Percentiles rank a stretch among this genome's conserved stretches.
These are phyloP conservation scores for Sminthopsis crassicaudata DNA, from an alignment of 2,113 vertebrate genomes.

Conservation along the genomic window DNA sequence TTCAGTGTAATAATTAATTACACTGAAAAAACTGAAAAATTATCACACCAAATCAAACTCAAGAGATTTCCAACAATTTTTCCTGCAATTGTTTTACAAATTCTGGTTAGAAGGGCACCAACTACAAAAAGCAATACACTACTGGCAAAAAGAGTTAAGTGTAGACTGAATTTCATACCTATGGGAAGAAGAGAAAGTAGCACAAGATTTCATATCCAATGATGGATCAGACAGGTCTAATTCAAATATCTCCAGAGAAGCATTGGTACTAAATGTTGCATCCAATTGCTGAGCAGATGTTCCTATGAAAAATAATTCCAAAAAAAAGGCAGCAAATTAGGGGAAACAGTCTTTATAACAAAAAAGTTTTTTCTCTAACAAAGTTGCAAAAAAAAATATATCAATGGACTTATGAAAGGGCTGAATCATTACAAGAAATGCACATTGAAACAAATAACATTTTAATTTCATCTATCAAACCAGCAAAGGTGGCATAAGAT, in stretches of 20 bases:
- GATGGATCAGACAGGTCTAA: slow-evolving; percentile 92
- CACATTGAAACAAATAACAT: background rate
- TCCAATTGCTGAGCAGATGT: slow-evolving; percentile 98
- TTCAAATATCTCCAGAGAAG: slow-evolving; percentile 96
- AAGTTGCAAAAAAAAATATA: background rate
- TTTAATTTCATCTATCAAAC: background rate
- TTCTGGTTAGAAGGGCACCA: background rate
- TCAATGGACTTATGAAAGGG: background rate
- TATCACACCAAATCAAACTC: background rate
- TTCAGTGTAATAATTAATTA: too few species aligned
- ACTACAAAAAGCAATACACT: slow-evolving; percentile 27
- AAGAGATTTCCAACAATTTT: background rate
- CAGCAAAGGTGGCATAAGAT: background rate
- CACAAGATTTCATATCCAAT: slow-evolving; percentile 95
- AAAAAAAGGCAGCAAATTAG: background rate
- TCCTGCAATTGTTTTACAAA: slow-evolving; percentile 30
- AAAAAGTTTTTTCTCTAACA: background rate
- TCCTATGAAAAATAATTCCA: slow-evolving; percentile 83
- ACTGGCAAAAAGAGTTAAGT: slow-evolving; percentile 15
- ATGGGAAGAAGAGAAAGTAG: slow-evolving; percentile 91
- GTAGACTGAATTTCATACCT: slow-evolving; percentile 83
- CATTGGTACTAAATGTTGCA: slow-evolving; percentile 96
- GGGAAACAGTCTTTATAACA: background rate
- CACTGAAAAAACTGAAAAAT: background rate
- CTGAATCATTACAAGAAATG: background rate